Percentiles rank a stretch among this genome's conserved stretches.
These are phyloP conservation scores for Nomada goodeniana DNA, from an alignment of 2,888 invertebrate genomes.

Conservation along the genomic window DNA sequence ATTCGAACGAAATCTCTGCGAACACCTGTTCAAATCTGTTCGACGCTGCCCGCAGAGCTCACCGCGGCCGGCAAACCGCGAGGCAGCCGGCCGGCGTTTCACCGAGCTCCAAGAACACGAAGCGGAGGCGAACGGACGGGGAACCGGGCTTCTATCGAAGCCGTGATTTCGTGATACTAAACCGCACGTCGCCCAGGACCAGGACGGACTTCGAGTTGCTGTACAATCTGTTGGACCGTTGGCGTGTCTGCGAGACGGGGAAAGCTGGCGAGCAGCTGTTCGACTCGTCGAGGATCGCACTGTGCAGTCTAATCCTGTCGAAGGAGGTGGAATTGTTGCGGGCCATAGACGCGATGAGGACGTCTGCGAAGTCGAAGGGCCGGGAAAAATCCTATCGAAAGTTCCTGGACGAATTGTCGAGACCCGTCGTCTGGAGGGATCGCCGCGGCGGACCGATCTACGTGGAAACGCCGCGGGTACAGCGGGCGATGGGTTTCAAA, in stretches of 20 bases:
- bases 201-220: constrained; percentile 91
- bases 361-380: constrained; percentile 87
- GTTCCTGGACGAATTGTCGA: constrained; percentile 89
- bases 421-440: constrained; percentile 91
- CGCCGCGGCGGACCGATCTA: constrained; percentile 90
- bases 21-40: constrained; percentile 34
- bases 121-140: constrained; percentile 10
- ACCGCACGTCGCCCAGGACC: constrained; percentile 74
- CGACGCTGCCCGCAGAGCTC: constrained; percentile 42
- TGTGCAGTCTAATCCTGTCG: constrained; percentile 89
- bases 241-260: constrained; percentile 87
- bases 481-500: constrained; percentile 90
- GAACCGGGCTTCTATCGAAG: constrained; percentile 36
- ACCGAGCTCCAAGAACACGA: constrained; percentile 21
- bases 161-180: constrained; percentile 63
- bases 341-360: constrained; percentile 89
- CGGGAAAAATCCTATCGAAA: constrained; percentile 87
- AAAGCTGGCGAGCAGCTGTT: constrained; percentile 27
- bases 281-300: constrained; percentile 86
- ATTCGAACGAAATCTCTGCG: constrained; percentile 16
- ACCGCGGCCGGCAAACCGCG: constrained; percentile 34
- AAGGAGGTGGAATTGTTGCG: constrained; percentile 90
- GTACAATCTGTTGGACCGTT: constrained; percentile 89
- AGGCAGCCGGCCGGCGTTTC: constrained; percentile 3
- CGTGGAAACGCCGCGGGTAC: constrained; percentile 93